Base-by-base conservation (phyloP, 2,888 invertebrate genomes). In the Adineta ricciae region DNA sequence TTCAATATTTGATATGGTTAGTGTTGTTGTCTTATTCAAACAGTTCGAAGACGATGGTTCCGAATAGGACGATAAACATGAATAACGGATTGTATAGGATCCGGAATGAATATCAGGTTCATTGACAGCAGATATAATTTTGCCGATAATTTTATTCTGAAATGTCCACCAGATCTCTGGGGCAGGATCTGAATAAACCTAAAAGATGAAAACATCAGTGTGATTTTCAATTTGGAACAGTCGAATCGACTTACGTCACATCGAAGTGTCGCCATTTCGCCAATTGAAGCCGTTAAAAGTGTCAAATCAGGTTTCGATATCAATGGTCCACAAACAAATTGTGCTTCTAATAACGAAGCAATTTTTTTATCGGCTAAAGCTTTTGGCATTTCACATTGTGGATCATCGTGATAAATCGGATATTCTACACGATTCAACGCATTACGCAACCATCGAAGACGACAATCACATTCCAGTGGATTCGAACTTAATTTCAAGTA, bases 401-500 rank as follows among this genome's bases (percentile, higher is more conserved):
- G 78, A 1, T 78, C 78, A 78, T 78, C 78, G 41, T 41, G 38
- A 41, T 78, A 78, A 41, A 78, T 41, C 24, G 78, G 78, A 78
- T 78, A 78, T 78, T 78, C 78, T 4, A 78, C 38, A 78, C 78
- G 78, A 78, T n/a, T 41, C 11, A 78, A 78, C n/a, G 38, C 41
- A 41, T 38, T 78, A 41, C 78, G 38, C n/a, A 78, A 78, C 78
- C 78, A 78, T 14, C 78, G 38, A 41, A 78, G 41, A 41, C 41
- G 78, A 78, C 78, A 78, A 78, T 78, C 78, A 78, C 78, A 78
- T 78, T 78, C 78, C 41, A 78, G 41, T 41, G 78, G 41, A 78
- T 78, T 78, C 41, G 41, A 38, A 41, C 78, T 41, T 41, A 78
- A n/a, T 78, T 78, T 78, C 2, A 78, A 41, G 41, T 41, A 41